phyloP scores from a whole-genome alignment of 2,888 invertebrate species.

The Prionchulus punctatus region DNA sequence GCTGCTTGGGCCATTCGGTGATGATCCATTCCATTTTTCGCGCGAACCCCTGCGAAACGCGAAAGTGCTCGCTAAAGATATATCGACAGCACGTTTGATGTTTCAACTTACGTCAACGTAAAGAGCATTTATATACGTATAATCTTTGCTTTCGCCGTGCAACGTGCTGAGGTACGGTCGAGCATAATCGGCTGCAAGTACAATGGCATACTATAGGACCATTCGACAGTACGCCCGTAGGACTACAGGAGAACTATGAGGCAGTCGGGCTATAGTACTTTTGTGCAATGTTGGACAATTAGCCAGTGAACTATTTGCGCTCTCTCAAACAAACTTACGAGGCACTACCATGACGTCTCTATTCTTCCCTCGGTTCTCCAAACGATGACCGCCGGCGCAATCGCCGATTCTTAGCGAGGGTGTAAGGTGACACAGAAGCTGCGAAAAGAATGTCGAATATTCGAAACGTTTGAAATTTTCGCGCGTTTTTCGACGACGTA shows the following conservation, averaged over 20 bases:
- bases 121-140: slow-evolving; percentile 94
- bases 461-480: background rate
- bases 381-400: slow-evolving; percentile 92
- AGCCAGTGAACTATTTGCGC: too few relatives aligned
- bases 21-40: slow-evolving; percentile 85
- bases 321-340: too few relatives aligned
- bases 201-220: too few relatives aligned
- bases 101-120: slow-evolving; percentile 58
- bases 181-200: slow-evolving; percentile 82
- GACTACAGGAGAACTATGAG: too few relatives aligned
- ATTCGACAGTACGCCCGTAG: too few relatives aligned
- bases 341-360: slow-evolving; percentile 60
- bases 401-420: slow-evolving; percentile 91
- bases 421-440: slow-evolving; percentile 45
- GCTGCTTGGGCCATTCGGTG: slow-evolving; percentile 90
- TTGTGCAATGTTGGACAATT: too few relatives aligned
- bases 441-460: background rate
- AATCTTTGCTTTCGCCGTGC: slow-evolving; percentile 68
- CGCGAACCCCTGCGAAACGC: slow-evolving; percentile 68
- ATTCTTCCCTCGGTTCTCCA: slow-evolving; percentile 92
- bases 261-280: too few relatives aligned
- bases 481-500: background rate
- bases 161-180: slow-evolving; percentile 91
- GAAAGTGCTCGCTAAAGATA: too few relatives aligned
- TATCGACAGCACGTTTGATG: too few relatives aligned